A percentile compares a stretch with the other conserved stretches of the same genome.
These are phyloP conservation scores for Syngnathoides biaculeatus DNA, from an alignment of 2,113 vertebrate genomes.

Conservation along the genomic window DNA sequence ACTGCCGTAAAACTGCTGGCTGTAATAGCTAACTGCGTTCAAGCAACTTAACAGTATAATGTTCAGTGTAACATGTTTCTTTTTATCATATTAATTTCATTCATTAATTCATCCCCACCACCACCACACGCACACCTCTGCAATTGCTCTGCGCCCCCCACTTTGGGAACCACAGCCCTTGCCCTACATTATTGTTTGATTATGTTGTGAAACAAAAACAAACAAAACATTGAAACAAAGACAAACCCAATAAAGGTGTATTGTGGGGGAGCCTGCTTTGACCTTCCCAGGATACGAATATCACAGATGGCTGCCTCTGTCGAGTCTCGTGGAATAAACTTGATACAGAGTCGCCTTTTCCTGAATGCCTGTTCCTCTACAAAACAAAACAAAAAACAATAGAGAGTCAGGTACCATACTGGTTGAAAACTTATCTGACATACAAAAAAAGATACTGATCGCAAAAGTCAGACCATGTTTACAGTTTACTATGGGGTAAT, in stretches of 20 bases:
- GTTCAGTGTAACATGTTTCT: no score
- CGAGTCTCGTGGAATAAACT: slow-evolving; percentile 96
- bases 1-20: no score
- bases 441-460: neutral
- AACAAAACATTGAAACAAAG: no score
- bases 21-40: no score
- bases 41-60: no score
- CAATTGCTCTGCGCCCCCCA: no score
- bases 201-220: neutral
- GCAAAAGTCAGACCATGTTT: neutral
- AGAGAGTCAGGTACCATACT: neutral
- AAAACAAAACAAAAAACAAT: slow-evolving; percentile 11
- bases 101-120: no score
- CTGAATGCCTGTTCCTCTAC: slow-evolving; percentile 93
- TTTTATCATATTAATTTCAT: no score
- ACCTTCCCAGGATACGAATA: slow-evolving; percentile 89
- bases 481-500: neutral
- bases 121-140: no score
- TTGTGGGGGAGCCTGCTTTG: slow-evolving; percentile 94
- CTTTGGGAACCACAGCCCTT: no score
- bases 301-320: slow-evolving; percentile 97
- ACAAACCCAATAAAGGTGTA: slow-evolving; percentile 95
- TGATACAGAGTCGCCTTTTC: slow-evolving; percentile 95
- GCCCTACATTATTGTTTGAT: no score
- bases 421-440: neutral